Base-by-base conservation (phyloP, 2,888 invertebrate species). In the Lasiommata megera region DNA sequence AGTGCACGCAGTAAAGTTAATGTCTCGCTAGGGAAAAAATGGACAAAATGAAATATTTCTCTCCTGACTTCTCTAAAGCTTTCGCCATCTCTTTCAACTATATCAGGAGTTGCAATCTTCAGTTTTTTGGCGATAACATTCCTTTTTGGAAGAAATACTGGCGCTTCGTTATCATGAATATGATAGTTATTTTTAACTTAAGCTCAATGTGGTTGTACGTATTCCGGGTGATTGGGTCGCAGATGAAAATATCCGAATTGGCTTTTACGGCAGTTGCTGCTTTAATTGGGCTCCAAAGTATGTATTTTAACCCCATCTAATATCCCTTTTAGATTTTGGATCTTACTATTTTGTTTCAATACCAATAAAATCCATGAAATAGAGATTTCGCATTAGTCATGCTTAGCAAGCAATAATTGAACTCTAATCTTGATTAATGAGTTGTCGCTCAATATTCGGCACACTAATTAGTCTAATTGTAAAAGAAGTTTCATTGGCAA, bases 1-100 rank as follows among this genome's bases (percentile, higher is more conserved):
- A 23, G 23, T 23, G 23, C 2, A 5, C 23, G 23, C 2, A 23
- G 23, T 2, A 23, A n/a, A 46, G 16, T 14, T 36, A 44, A 29
- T 16, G 16, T 31, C 29, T 2, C 11, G 14, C 12, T 31, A 8
- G 6, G n/a, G 6, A 16, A 14, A 47, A 52, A 52, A 52, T 52
- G 52, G 52, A 34, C 17, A 18, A 34, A 16, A 18, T 52, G 52
- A 52, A 31, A 17, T 9, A 43, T 52, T 52, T 52, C 12, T 41
- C 52, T 6, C 0, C 17, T 16, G 52, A 52, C 3, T 52, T 52
- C 34, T 18, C 17, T 3, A 29, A 34, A 28, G 12, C 52, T 34
- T 52, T 41, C 18, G 12, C 8, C 12, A 17, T 41, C 17, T 9
- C 52, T 34, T 29, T 41, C 31, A 40, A 34, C 31, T 43, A 52